Conservation (phyloP, 2,888 invertebrate species). For the Ditula angustiorana region DNA sequence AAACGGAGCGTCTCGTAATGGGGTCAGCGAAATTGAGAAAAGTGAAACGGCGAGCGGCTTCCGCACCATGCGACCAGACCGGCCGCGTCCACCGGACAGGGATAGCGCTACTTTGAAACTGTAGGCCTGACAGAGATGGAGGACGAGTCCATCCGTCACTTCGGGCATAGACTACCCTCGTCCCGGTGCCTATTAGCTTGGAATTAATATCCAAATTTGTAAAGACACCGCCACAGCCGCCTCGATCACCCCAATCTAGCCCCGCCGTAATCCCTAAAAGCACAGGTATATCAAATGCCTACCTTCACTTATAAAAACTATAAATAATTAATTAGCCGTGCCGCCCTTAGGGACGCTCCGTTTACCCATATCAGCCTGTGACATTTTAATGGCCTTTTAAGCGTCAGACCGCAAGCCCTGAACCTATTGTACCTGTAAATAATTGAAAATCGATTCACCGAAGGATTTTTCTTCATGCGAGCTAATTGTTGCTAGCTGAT, state of each 20-base stretch:
- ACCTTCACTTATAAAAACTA: constrained; percentile 66
- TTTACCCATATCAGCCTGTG: constrained; percentile 73
- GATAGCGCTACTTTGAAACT: constrained; percentile 54
- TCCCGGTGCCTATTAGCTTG: constrained; percentile 51
- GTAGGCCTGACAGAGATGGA: constrained; percentile 50
- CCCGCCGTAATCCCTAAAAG: constrained; percentile 17
- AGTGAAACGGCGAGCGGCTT: constrained; percentile 64
- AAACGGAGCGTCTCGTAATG: constrained; percentile 73
- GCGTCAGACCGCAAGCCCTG: constrained; percentile 64
- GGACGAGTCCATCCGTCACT: constrained; percentile 47
- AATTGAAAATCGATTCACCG: constrained; percentile 56
- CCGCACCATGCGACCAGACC: constrained; percentile 55
- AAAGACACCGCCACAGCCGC: constrained; percentile 56
- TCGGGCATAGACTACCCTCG: constrained; percentile 45
- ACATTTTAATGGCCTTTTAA: constrained; percentile 80
- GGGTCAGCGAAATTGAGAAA: constrained; percentile 81
- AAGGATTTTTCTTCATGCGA: constrained; percentile 25
- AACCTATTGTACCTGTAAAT: constrained; percentile 59
- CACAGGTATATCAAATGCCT: constrained; percentile 41
- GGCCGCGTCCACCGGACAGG: constrained; percentile 52
- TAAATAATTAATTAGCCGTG: constrained; percentile 74
- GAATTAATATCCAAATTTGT: constrained; percentile 68
- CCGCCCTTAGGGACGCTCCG: constrained; percentile 58
- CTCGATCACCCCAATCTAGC: constrained; percentile 49
- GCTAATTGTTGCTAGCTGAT: constrained; percentile 68